Evolutionary conservation across 2,113 vertebrate species (phyloP).

Genomic region (Calyptommatus sinebrachiatus): DNA sequence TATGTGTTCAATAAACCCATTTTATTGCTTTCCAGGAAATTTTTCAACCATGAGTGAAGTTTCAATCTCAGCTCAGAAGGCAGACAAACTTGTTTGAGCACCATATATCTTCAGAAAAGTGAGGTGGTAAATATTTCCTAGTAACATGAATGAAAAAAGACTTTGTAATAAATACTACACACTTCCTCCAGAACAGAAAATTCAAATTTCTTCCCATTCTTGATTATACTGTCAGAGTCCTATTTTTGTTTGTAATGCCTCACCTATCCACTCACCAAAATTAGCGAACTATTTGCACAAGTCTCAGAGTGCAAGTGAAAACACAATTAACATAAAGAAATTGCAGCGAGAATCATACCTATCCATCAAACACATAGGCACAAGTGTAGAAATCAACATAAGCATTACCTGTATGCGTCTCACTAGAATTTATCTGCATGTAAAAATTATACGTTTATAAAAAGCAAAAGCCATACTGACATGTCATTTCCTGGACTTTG

Average conservation of each 20-base stretch:
- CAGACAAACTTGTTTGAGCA: background rate
- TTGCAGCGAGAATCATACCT: background rate
- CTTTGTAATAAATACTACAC: conserved; percentile 27
- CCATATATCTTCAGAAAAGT: background rate
- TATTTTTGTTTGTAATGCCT: conserved; percentile 34
- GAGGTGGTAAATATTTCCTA: conserved; percentile 27
- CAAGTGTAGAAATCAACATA: background rate
- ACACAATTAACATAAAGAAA: background rate
- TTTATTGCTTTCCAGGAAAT: conserved; percentile 33
- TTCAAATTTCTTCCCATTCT: background rate
- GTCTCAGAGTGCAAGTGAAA: conserved; percentile 14
- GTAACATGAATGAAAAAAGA: conserved; percentile 17
- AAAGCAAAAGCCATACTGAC: background rate
- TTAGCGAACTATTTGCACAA: background rate
- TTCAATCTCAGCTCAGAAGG: conserved; percentile 22
- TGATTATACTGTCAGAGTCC: conserved; percentile 10
- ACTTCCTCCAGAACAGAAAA: conserved; percentile 31
- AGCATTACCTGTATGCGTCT: conserved; percentile 30
- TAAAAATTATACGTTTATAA: conserved; percentile 20
- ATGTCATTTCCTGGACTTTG: background rate
- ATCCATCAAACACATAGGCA: background rate
- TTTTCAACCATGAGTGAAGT: conserved; percentile 20
- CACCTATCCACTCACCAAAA: background rate
- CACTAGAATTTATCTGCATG: conserved; percentile 1
- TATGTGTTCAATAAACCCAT: conserved; percentile 30